phyloP scores from a whole-genome alignment of 2,113 vertebrate genomes.

The Dipodomys merriami region DNA sequence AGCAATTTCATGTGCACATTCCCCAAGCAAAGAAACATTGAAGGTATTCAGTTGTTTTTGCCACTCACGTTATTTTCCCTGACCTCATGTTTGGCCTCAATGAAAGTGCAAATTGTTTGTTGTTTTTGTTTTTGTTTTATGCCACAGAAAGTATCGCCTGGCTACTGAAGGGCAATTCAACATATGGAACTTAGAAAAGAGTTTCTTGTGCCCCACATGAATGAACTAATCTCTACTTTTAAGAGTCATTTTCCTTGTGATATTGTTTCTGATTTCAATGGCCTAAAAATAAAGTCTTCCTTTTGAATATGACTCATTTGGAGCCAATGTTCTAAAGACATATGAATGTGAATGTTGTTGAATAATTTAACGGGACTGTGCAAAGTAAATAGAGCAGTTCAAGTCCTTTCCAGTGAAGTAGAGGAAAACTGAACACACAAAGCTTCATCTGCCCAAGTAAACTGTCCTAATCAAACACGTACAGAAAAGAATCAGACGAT shows the following conservation, averaged over 20 bases:
- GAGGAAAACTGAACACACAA: conserved; percentile 72
- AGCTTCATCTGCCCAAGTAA: conserved; percentile 76
- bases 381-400: conserved; percentile 80
- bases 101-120: conserved; percentile 35
- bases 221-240: conserved; percentile 73
- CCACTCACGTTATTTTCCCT: neutral
- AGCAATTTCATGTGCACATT: conserved; percentile 42
- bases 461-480: conserved; percentile 75
- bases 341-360: conserved; percentile 69
- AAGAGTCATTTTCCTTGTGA: conserved; percentile 43
- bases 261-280: conserved; percentile 67
- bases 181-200: conserved; percentile 55
- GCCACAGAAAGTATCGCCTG: neutral
- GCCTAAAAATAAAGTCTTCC: conserved; percentile 72
- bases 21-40: neutral
- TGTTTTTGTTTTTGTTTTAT: neutral
- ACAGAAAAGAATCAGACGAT: conserved; percentile 75
- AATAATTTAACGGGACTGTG: conserved; percentile 83
- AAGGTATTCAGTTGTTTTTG: neutral
- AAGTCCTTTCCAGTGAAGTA: conserved; percentile 74
- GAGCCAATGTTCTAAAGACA: conserved; percentile 76
- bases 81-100: neutral
- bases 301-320: conserved; percentile 81
- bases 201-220: conserved; percentile 53
- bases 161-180: conserved; percentile 43